phyloP scores from a whole-genome alignment of 2,888 invertebrate species.

The Clostera curtula region DNA sequence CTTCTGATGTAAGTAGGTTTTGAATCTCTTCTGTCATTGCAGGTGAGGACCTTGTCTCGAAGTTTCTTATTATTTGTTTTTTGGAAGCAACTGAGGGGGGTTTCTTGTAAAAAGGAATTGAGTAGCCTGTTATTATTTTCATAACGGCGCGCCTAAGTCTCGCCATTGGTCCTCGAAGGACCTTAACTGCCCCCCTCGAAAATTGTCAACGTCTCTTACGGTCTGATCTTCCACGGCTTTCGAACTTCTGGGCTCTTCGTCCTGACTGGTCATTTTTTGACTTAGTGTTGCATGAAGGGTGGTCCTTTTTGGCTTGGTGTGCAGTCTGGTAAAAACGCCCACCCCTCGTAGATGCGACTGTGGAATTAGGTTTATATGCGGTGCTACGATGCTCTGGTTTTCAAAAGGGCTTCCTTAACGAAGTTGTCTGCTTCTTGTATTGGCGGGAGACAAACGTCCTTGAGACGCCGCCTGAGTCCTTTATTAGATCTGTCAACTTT shows the following conservation, averaged over 20 bases:
- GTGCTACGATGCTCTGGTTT: background rate
- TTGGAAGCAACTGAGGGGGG: conserved; percentile 7
- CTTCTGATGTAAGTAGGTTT: conserved; percentile 1
- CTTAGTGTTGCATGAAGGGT: too few relatives aligned
- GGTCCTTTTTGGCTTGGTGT: too few relatives aligned
- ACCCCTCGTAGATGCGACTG: too few relatives aligned
- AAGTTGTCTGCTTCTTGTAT: conserved; percentile 1
- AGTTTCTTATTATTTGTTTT: background rate
- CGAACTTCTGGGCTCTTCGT: conserved; percentile 3
- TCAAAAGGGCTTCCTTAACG: background rate
- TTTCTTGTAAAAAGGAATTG: conserved; percentile 11
- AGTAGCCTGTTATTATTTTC: conserved; percentile 10
- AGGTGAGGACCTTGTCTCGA: conserved; percentile 5
- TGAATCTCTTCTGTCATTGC: conserved; percentile 5
- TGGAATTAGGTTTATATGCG: too few relatives aligned
- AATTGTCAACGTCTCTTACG: conserved; percentile 3
- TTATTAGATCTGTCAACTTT: conserved; percentile 1
- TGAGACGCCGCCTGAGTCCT: conserved; percentile 2
- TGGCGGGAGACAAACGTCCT: background rate
- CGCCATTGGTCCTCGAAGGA: conserved; percentile 1
- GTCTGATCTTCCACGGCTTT: background rate
- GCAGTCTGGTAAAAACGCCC: too few relatives aligned
- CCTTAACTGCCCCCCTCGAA: conserved; percentile 6
- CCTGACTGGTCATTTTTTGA: background rate
- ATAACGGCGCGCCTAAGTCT: conserved; percentile 5